phyloP scores from a whole-genome alignment of 2,113 vertebrate genomes.

The Pholis gunnellus region DNA sequence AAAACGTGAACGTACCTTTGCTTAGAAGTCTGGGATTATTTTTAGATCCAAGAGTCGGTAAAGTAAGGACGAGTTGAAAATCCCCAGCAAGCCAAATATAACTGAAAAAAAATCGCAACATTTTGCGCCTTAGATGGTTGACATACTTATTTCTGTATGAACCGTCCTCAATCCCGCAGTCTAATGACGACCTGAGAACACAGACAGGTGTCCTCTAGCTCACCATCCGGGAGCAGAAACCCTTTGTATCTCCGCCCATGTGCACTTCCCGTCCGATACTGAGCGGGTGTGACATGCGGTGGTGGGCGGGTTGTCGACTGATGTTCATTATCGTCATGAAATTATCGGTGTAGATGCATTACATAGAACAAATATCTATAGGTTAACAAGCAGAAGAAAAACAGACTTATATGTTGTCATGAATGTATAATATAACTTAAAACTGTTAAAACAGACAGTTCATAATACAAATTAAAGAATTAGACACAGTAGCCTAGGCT shows the following conservation, averaged over 20 bases:
- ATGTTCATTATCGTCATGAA: too few relatives aligned
- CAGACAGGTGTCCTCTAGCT: neutral
- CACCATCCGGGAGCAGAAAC: neutral
- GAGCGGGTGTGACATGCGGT: too few relatives aligned
- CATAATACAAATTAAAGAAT: too few relatives aligned
- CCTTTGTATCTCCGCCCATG: too few relatives aligned
- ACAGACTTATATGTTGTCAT: neutral
- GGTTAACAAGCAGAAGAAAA: neutral
- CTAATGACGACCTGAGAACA: neutral
- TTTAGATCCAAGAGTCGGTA: conserved; percentile 46
- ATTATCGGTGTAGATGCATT: too few relatives aligned
- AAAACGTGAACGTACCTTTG: conserved; percentile 59
- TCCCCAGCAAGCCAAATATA: conserved; percentile 1
- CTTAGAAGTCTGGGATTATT: conserved; percentile 72
- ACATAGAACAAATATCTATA: too few relatives aligned
- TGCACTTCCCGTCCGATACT: too few relatives aligned
- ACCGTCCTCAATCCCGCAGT: too few relatives aligned
- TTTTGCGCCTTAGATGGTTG: conserved; percentile 9
- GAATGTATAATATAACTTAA: neutral
- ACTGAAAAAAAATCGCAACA: conserved; percentile 7
- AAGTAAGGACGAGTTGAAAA: conserved; percentile 15
- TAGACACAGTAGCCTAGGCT: too few relatives aligned
- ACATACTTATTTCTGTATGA: neutral
- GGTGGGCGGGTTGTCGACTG: too few relatives aligned
- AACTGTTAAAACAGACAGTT: too few relatives aligned